Conservation (phyloP, 1,140 invertebrate species). For the Macrobrachium nipponense region DNA sequence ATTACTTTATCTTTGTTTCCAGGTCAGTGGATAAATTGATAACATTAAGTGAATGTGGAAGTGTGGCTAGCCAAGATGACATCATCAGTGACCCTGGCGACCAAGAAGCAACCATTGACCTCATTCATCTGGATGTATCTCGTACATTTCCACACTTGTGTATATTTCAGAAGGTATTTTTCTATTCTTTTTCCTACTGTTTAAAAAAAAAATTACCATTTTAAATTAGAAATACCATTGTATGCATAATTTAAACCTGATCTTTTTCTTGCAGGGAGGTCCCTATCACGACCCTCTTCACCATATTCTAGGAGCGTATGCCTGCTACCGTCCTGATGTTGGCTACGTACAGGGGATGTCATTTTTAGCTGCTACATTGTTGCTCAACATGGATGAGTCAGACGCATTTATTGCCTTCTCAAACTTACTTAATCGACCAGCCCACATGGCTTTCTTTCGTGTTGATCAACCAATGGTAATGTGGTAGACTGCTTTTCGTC, state of each 20-base stretch:
- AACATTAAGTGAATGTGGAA: conserved; percentile 34
- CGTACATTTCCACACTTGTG: conserved; percentile 89
- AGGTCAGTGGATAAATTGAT: conserved; percentile 56
- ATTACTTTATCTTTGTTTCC: not conserved
- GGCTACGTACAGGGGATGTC: conserved; percentile 95
- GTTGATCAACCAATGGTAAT: conserved; percentile 74
- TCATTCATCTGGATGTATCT: conserved; percentile 86
- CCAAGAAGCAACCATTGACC: conserved; percentile 68
- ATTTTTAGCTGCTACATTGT: conserved; percentile 87
- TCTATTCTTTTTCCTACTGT: not conserved
- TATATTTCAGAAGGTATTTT: conserved; percentile 84
- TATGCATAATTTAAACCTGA: not conserved
- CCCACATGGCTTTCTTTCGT: conserved; percentile 80
- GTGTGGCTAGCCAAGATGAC: conserved; percentile 41
- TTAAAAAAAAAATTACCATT: no score
- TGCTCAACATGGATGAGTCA: conserved; percentile 87
- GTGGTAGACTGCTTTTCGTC: not conserved
- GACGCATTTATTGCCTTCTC: conserved; percentile 90
- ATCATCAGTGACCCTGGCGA: conserved; percentile 43
- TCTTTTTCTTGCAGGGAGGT: conserved; percentile 74
- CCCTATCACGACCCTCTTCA: conserved; percentile 86
- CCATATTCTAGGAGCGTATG: conserved; percentile 85
- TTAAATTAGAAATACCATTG: no score
- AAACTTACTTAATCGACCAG: conserved; percentile 84
- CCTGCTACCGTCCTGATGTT: conserved; percentile 87